Evolutionary conservation across 2,888 invertebrate genomes (phyloP).

Genomic region (Clivina fossor): DNA sequence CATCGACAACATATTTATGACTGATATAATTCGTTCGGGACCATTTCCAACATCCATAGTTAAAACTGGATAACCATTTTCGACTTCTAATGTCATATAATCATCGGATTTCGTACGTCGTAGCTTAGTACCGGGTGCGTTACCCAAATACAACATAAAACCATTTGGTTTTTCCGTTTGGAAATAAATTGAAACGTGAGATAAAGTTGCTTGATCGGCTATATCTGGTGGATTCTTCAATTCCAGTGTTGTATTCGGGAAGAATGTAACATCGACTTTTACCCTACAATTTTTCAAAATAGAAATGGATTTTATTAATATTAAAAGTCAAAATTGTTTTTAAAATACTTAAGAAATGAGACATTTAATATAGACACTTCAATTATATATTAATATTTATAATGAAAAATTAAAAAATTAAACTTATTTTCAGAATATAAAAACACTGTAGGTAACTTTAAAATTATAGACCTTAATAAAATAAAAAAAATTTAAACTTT

Average conservation of each 20-base stretch:
- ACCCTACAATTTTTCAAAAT: constrained; percentile 47
- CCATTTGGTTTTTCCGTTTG: constrained; percentile 77
- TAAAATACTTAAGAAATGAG: no score
- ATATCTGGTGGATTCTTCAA: constrained; percentile 83
- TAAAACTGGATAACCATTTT: constrained; percentile 83
- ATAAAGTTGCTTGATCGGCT: constrained; percentile 82
- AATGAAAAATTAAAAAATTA: no score
- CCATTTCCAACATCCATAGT: constrained; percentile 90
- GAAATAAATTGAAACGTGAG: constrained; percentile 86
- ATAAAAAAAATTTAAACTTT: neutral
- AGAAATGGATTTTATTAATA: no score
- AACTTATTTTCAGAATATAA: no score
- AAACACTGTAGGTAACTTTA: no score
- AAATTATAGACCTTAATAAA: no score
- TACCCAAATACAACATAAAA: constrained; percentile 88
- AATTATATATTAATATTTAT: no score
- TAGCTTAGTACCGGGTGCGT: constrained; percentile 70
- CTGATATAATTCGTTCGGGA: constrained; percentile 69
- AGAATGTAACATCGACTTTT: constrained; percentile 81
- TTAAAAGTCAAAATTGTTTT: no score
- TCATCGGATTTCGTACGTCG: constrained; percentile 73
- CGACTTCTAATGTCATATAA: constrained; percentile 86
- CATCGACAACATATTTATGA: no score
- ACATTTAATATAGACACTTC: no score
- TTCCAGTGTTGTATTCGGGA: constrained; percentile 79